phyloP scores from a whole-genome alignment of 1,140 invertebrate species.

The Eueides isabella region DNA sequence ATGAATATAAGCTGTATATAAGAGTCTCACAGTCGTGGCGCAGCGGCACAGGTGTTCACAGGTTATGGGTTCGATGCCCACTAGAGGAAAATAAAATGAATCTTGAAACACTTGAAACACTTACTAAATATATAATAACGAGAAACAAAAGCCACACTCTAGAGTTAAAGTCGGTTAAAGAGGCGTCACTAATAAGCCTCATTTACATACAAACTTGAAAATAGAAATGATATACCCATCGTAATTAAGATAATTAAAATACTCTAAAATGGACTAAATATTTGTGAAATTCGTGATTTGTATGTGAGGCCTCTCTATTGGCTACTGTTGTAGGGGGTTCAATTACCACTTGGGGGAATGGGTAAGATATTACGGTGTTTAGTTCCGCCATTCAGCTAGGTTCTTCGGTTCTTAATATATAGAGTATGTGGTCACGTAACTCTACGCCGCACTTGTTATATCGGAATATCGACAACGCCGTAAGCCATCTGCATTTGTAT shows the following conservation, averaged over 20 bases:
- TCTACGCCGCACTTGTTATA: too few relatives aligned
- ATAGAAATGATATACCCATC: background rate
- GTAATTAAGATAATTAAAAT: background rate
- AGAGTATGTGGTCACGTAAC: too few relatives aligned
- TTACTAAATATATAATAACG: background rate
- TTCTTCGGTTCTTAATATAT: too few relatives aligned
- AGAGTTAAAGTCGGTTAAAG: background rate
- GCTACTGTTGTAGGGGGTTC: too few relatives aligned
- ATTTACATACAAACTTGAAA: slow-evolving; percentile 4
- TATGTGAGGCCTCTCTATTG: background rate
- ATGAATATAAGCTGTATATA: too few relatives aligned
- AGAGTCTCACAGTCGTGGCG: background rate
- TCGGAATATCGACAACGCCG: too few relatives aligned
- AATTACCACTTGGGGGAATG: too few relatives aligned
- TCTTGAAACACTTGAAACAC: background rate
- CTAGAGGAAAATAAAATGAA: background rate
- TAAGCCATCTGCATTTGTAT: too few relatives aligned
- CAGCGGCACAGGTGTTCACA: background rate
- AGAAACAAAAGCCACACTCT: background rate
- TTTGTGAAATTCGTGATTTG: background rate
- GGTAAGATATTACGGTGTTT: too few relatives aligned
- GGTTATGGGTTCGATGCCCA: background rate
- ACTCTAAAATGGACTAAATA: background rate
- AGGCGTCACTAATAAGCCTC: background rate
- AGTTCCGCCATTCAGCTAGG: too few relatives aligned